A percentile compares a stretch with the other conserved stretches of the same genome.
These are phyloP conservation scores for Anseranas semipalmata DNA, from an alignment of 2,113 vertebrate genomes.

Conservation along the genomic window DNA sequence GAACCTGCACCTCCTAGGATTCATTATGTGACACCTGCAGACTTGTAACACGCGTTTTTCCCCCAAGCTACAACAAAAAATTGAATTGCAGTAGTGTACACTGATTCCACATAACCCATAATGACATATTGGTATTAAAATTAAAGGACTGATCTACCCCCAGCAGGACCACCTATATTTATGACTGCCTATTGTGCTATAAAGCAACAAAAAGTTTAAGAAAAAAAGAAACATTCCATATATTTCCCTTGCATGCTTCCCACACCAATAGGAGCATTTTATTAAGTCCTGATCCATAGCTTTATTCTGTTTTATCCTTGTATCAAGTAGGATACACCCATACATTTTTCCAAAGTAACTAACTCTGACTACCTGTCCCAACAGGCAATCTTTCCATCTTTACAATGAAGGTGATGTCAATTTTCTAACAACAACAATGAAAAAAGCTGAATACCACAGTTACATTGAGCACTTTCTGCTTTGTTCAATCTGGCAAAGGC, in stretches of 20 bases:
- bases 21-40: not conserved
- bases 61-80: not conserved
- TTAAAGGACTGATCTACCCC: not conserved
- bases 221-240: not conserved
- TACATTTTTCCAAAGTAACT: not conserved
- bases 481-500: slow-evolving; percentile 19
- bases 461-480: not conserved
- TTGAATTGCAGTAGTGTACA: not conserved
- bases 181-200: not conserved
- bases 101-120: not conserved
- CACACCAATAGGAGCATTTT: not conserved
- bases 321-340: not conserved
- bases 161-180: not conserved
- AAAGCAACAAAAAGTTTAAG: not conserved
- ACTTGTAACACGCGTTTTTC: not conserved
- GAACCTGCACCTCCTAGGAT: not conserved
- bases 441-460: not conserved
- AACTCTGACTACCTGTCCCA: not conserved
- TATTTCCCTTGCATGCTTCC: not conserved
- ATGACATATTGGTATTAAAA: not conserved
- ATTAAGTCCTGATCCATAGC: not conserved
- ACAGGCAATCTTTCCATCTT: slow-evolving; percentile 7
- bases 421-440: not conserved
- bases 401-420: not conserved
- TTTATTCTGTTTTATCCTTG: not conserved